Base-by-base conservation (phyloP, 1,140 invertebrate genomes). In the Episyrphus balteatus region DNA sequence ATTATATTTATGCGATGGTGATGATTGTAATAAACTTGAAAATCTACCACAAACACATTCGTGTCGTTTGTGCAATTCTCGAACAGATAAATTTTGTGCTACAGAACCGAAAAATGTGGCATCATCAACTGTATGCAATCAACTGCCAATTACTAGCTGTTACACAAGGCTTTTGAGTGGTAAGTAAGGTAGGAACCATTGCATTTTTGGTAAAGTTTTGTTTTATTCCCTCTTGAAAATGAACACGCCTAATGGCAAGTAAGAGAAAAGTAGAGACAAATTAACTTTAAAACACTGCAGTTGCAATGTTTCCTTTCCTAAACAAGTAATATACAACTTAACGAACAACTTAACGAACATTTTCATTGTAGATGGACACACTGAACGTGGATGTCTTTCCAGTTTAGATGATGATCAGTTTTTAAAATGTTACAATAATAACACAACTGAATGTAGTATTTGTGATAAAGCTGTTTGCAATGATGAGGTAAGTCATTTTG, bases 1-100 rank as follows among this genome's bases (percentile, higher is more conserved):
- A 1, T n/a, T 66, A 7, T 66, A 60, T 62, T 34, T 49, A 5
- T 66, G 62, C 38, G 31, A 54, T 7, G 62, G 57, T 7, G 58
- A 61, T 18, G 60, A 62, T 17, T 66, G 62, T 48, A 66, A 66
- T 41, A 46, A 50, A 15, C 17, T 47, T 5, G 52, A 56, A 2
- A 54, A 53, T 0, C 17, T 59, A 37, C 55, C 62, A 5, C 17
- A 37, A 0, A 1, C 51, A 0, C 46, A 61, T 7, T 42, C 1
- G 0, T 66, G 62, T 30, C 42, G 42, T 0, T 21, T 62, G 1
- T 66, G 62, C 47, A 66, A 44, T n/a, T 66, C 62, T 5, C 46
- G 51, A 15, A 61, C 60, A 0, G 60, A 61, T 41, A 9, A 30
- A 0, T 37, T 50, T 13, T 66, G 62, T 21, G 55, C 62, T 3